phyloP scores from a whole-genome alignment of 1,140 invertebrate species.

The Probaryconus sp. region DNA sequence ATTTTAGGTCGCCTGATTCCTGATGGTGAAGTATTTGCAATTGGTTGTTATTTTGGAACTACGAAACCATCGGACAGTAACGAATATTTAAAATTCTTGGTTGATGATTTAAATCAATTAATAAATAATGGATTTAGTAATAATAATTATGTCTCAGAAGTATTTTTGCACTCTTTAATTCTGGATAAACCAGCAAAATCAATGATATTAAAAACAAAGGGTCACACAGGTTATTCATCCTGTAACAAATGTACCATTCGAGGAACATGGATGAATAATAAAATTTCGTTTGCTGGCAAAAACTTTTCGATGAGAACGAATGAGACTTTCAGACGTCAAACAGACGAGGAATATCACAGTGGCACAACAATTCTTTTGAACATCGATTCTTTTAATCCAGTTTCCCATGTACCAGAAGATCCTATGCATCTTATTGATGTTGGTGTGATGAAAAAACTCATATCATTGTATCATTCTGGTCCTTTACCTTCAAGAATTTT shows the following conservation, averaged over 20 bases:
- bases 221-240: constrained; percentile 65
- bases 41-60: constrained; percentile 32
- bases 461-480: constrained; percentile 50
- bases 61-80: constrained; percentile 36
- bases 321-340: constrained; percentile 6
- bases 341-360: constrained; percentile 15
- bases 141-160: background rate
- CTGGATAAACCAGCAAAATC: constrained; percentile 72
- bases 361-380: constrained; percentile 18
- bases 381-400: constrained; percentile 45
- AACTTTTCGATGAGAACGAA: constrained; percentile 13
- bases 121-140: background rate
- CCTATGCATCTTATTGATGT: constrained; percentile 64
- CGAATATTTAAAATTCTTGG: constrained; percentile 44
- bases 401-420: constrained; percentile 57
- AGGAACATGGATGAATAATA: background rate
- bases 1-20: background rate
- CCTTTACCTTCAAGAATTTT: constrained; percentile 6
- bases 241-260: constrained; percentile 69
- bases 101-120: constrained; percentile 7
- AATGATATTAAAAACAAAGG: constrained; percentile 67
- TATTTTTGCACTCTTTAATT: constrained; percentile 59
- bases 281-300: constrained; percentile 9
- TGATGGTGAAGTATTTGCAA: background rate
- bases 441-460: constrained; percentile 61